Conservation (phyloP, 2,797 vertebrate genomes). For the Pyrocephalus nanus region DNA sequence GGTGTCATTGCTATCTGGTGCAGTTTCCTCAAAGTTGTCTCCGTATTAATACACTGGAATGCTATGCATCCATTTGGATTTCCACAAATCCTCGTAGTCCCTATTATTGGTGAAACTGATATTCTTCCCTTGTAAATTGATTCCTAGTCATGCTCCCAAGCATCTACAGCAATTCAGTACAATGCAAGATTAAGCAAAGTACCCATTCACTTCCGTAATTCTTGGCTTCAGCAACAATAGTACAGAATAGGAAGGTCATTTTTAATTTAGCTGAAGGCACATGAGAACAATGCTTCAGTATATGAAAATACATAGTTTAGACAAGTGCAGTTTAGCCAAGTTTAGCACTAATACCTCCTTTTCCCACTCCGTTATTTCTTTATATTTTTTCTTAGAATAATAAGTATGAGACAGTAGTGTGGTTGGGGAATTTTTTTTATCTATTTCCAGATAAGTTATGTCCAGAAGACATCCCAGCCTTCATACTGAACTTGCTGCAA, state of each 20-base stretch:
- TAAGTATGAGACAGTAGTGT: not conserved
- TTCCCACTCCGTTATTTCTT: not conserved
- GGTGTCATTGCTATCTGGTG: not conserved
- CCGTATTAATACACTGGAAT: not conserved
- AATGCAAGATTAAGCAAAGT: not conserved
- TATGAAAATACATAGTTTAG: not conserved
- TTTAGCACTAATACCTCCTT: not conserved
- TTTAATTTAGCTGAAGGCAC: not conserved
- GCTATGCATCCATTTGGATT: not conserved
- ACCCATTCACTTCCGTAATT: not conserved
- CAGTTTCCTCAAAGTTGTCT: constrained; percentile 2
- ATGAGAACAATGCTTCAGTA: not conserved
- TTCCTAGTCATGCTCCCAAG: not conserved
- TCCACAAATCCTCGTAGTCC: not conserved
- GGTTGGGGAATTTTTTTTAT: not conserved
- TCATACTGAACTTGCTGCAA: not conserved
- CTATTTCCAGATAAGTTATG: not conserved
- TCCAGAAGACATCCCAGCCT: not conserved
- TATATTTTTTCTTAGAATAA: not conserved
- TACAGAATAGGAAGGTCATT: not conserved
- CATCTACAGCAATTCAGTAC: not conserved
- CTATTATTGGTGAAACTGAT: constrained; percentile 1
- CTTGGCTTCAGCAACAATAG: not conserved
- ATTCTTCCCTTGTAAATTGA: not conserved
- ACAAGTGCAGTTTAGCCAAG: not conserved